Base-by-base conservation (phyloP, 2,888 invertebrate genomes). In the Anorthoa munda region DNA sequence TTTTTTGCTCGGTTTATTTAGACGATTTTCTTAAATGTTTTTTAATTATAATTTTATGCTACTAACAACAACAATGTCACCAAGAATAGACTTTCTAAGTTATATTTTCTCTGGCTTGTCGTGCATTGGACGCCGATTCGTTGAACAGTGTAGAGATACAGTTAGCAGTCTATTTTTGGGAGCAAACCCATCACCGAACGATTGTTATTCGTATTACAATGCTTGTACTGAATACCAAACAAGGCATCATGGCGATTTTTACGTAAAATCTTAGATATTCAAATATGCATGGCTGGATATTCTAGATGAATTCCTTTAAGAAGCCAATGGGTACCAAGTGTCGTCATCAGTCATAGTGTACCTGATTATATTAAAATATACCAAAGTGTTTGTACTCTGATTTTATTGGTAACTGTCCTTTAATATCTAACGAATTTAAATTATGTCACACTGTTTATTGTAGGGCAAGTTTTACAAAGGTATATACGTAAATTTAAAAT, bases 201-300 rank as follows among this genome's bases (percentile, higher is more conserved):
- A 76, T 70, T 66, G 45, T 58, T 50, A 77, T 70, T 60, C 64
- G 63, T 64, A 70, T 72, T 69, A 56, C 46, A 64, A 31, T 59
- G 65, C 70, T 67, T 58, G 56, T 55, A 21, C 60, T 72, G 80
- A 81, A 81, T 81, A 65, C 60, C 46, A 60, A 81, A 58, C 56
- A 58, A 73, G 31, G 9, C 15, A 58, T 55, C n/a, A 58, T 65
- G 64, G 69, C 50, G 18, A 81, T 65, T 73, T 77, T 85, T 75
- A 79, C 70, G 61, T 72, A 66, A 66, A 75, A n/a, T 15, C 21
- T 66, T 66, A 72, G 21, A 60, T 67, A 79, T 79, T 80, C 66
- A 76, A 56, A 67, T 70, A 76, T 76, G 51, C 69, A 64, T 23
- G 17, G 31, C 17, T 61, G 48, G 48, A 60, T 45, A 51, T 66